phyloP scores from a whole-genome alignment of 2,113 vertebrate genomes.

The Leptosomus discolor region DNA sequence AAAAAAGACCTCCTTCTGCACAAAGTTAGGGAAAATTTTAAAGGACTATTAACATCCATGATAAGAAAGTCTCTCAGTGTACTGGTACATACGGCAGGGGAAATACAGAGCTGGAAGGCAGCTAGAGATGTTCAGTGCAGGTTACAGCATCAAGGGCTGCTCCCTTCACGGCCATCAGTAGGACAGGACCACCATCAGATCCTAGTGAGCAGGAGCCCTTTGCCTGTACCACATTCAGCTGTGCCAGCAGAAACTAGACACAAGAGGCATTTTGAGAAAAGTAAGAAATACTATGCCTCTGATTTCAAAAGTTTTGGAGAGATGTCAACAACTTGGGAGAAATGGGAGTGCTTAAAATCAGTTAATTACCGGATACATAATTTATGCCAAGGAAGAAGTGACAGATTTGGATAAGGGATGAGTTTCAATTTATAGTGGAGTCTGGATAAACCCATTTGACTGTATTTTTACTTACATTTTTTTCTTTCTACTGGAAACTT shows the following conservation, averaged over 20 bases:
- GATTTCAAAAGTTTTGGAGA: constrained; percentile 12
- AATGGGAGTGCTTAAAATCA: not conserved
- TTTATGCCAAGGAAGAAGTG: constrained; percentile 20
- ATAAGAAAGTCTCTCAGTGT: not conserved
- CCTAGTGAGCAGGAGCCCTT: not conserved
- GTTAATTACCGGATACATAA: not conserved
- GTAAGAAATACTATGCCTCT: not conserved
- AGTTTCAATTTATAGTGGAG: constrained; percentile 10
- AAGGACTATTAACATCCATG: not conserved
- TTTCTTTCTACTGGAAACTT: constrained; percentile 31
- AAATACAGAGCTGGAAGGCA: not conserved
- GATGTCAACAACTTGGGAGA: not conserved
- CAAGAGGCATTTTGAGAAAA: not conserved
- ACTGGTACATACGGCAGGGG: not conserved
- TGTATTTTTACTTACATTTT: not conserved
- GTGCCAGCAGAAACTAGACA: not conserved
- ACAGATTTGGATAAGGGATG: constrained; percentile 51
- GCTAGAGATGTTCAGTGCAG: not conserved
- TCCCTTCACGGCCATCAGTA: not conserved
- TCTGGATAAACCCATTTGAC: constrained; percentile 5
- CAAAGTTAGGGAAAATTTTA: not conserved
- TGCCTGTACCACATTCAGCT: not conserved
- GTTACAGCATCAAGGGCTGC: not conserved
- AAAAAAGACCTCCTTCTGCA: not conserved
- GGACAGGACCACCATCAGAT: not conserved